These are phyloP conservation scores for Alces alces DNA, from an alignment of 2,113 vertebrate species.

Conservation along the genomic window DNA sequence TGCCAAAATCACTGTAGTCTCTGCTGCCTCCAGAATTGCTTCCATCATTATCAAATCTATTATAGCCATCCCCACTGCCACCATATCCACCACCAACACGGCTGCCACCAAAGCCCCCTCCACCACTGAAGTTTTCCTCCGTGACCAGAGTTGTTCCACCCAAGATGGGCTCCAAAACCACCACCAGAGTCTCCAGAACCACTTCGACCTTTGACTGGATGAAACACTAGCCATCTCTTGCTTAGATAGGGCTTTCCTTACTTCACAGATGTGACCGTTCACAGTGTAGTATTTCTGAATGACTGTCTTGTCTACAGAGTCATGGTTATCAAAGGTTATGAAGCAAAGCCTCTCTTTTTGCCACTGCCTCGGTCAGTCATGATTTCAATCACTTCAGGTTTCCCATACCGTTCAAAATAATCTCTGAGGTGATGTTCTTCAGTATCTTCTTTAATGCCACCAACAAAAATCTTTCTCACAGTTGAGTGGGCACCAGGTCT, in stretches of 20 bases:
- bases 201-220: not conserved
- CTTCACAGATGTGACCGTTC: not conserved
- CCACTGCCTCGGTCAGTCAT: not conserved
- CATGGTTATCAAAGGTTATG: not conserved
- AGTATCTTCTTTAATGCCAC: not conserved
- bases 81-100: not conserved
- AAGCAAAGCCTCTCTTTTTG: not conserved
- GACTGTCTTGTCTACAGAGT: not conserved
- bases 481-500: not conserved
- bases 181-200: not conserved
- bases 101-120: not conserved
- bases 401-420: not conserved
- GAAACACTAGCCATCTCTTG: not conserved
- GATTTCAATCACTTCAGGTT: not conserved
- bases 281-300: not conserved
- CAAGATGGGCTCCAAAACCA: not conserved
- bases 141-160: not conserved
- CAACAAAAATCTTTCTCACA: not conserved
- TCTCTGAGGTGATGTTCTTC: not conserved
- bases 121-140: not conserved
- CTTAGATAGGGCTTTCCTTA: not conserved
- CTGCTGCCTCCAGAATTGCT: not conserved
- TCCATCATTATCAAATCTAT: not conserved
- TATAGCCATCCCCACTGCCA: not conserved
- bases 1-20: not conserved